Conservation (phyloP, 2,797 vertebrate genomes). For the Phrynocephalus vlangalii region DNA sequence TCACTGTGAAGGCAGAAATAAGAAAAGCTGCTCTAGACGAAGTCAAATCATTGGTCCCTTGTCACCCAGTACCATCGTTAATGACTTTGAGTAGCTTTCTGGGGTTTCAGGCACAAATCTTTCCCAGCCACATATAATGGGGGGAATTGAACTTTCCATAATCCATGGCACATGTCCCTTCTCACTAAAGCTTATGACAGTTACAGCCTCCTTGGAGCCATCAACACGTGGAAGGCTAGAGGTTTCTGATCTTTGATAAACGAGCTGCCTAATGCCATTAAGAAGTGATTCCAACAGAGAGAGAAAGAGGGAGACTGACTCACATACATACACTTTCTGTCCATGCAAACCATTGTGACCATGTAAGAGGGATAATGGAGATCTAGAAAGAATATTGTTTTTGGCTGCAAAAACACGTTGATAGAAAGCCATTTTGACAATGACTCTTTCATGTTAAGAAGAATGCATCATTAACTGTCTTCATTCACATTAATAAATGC, state of each 20-base stretch:
- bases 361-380: constrained; percentile 25
- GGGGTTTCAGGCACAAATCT: too few relatives aligned
- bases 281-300: neutral
- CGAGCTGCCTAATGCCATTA: neutral
- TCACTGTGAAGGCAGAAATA: too few relatives aligned
- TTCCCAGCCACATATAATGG: too few relatives aligned
- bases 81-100: too few relatives aligned
- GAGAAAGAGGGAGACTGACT: too few relatives aligned
- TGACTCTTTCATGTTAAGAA: constrained; percentile 84
- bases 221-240: too few relatives aligned
- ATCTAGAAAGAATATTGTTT: neutral
- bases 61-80: too few relatives aligned
- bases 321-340: neutral
- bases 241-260: neutral
- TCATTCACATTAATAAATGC: constrained; percentile 77
- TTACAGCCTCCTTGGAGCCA: neutral
- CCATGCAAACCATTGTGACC: neutral
- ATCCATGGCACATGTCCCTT: neutral
- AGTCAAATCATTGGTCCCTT: too few relatives aligned
- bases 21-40: too few relatives aligned
- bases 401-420: constrained; percentile 74
- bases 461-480: constrained; percentile 78
- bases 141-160: neutral
- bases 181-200: neutral
- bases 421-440: constrained; percentile 79